Evolutionary conservation across 1,140 invertebrate species (phyloP), one percentile per base, ranked within the genome.

Genomic region (Anastatus disparis): DNA sequence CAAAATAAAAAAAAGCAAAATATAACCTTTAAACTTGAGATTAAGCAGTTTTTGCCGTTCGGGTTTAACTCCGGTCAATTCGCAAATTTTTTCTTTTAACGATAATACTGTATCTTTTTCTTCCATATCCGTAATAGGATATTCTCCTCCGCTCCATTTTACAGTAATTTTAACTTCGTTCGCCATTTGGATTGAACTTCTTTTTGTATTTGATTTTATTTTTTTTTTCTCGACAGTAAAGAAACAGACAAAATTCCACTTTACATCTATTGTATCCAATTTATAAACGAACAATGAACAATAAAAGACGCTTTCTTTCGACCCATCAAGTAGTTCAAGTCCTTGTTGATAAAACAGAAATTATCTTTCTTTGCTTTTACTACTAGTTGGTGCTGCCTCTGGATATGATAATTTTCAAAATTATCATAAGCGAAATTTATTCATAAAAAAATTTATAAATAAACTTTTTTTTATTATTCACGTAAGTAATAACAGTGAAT

Each of bases 41-140:
- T 98, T 98, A 7, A 98, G 86, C 10, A 99, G 83, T 86, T 98
- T 98, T 84, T 98, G 97, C 73, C 96, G 88, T 78, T 96, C 92
- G 6, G 95, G 94, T 50, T 92, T 82, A n/a, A 97, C 95, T 26
- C 92, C 91, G 48, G 95, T 97, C 79, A 91, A 87, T 81, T 91
- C 90, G 78, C 92, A 89, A 73, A 97, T 95, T 27, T 88, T 87
- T 74, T 91, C 88, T 85, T 97, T 98, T 48, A 97, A 85, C 79
- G 91, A 89, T 10, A 87, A 88, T 0, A 95, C 92, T 1, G 92
- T 94, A 76, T 94, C 93, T 44, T 88, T 90, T 70, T 89, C 89
- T 53, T 84, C 86, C 75, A 93, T 85, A 74, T 89, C 91, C 24
- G 86, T 86, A 53, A 97, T 89, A 75, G 90, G 88, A 81, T 91